Base-by-base conservation (phyloP, 2,888 invertebrate species). In the Ctenicera cuprea region DNA sequence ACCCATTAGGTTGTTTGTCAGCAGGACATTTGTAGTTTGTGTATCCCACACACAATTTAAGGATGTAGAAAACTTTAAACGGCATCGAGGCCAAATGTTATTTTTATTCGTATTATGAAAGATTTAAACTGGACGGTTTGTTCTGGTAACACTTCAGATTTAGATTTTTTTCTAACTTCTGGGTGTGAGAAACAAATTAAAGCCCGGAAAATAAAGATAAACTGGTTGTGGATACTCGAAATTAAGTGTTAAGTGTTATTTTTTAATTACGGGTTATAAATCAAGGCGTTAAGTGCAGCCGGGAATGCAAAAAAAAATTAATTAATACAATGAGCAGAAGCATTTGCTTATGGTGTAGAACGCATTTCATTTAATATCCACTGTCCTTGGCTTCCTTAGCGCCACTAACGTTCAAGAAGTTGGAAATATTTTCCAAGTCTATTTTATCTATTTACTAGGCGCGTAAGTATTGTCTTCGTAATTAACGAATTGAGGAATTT, bases 121-220 rank as follows among this genome's bases (percentile, higher is more conserved):
- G 59, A 59, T 59, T 38, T 54, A 16, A 33, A 37, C 57, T 18
- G 57, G 12, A 22, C 57, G 30, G 18, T 14, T 62, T 8, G 18
- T 26, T 16, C 26, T 20, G 48, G 33, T 64, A 37, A 18, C 62
- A 62, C 62, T 43, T 62, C 18, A 48, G 48, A 30, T 54, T 54
- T 50, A 22, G 22, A 3, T 41, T 41, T 41, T 41, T 41, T 45
- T 3, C 30, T 16, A 26, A 30, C 14, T 18, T 59, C 14, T 8
- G 37, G 38, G 12, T 54, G 70, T 63, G 70, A 64, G 64, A 71
- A 71, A 18, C 54, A 64, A 71, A 64, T 64, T 71, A 57, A 63
- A 20, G 43, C 33, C 37, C 18, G 37, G 52, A 30, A 26, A 11
- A 20, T 41, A 52, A 41, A 50, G 61, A 45, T 37, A 61, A 41